A percentile compares a stretch with the other conserved stretches of the same genome.
phyloP scores from a whole-genome alignment of 2,888 invertebrate species.

The Steinernema carpocapsae region DNA sequence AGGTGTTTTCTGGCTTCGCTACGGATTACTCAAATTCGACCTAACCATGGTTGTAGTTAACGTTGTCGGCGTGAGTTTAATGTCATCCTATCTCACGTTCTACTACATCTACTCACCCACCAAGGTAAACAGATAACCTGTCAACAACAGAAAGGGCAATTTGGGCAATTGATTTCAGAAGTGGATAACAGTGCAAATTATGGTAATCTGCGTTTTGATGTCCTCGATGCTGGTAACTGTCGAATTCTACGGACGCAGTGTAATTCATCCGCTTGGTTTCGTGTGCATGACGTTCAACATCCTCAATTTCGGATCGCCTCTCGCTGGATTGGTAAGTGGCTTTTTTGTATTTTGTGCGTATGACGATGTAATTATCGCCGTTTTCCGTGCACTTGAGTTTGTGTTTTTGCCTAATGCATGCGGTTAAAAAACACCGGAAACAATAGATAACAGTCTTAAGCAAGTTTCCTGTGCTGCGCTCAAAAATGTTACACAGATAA shows the following conservation, averaged over 20 bases:
- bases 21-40: slow-evolving; percentile 80
- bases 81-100: slow-evolving; percentile 77
- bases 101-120: slow-evolving; percentile 80
- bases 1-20: slow-evolving; percentile 81
- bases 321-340: slow-evolving; percentile 77
- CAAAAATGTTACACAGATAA: too few species aligned
- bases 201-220: slow-evolving; percentile 72
- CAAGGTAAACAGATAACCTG: slow-evolving; percentile 72
- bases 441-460: too few species aligned
- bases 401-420: too few species aligned
- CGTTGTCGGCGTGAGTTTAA: slow-evolving; percentile 77
- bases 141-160: slow-evolving; percentile 10
- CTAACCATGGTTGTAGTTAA: slow-evolving; percentile 80
- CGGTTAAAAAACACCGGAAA: too few species aligned
- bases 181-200: slow-evolving; percentile 47
- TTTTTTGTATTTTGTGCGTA: slow-evolving; percentile 34
- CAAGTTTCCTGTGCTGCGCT: too few species aligned
- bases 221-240: slow-evolving; percentile 72
- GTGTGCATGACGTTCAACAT: slow-evolving; percentile 78
- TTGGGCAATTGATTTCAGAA: too few species aligned
- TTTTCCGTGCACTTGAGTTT: too few species aligned
- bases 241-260: slow-evolving; percentile 47
- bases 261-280: slow-evolving; percentile 76
- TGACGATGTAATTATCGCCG: slow-evolving; percentile 22
- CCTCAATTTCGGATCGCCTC: slow-evolving; percentile 82